Conservation (phyloP, 2,797 vertebrate species). For the Alfaro cultratus region DNA sequence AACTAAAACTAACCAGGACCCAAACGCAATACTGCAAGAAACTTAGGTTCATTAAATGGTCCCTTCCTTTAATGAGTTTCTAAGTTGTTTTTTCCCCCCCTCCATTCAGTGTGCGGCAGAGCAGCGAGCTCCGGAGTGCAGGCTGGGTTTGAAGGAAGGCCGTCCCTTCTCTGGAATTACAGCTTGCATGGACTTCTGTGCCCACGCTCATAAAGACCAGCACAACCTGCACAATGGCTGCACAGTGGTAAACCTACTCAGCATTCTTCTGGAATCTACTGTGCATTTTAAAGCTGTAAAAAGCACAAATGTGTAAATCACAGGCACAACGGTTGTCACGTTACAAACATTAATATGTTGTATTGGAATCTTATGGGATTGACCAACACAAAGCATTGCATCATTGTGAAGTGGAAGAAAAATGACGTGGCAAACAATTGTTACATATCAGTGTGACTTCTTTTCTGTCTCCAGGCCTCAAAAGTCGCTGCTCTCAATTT, state of each 20-base stretch:
- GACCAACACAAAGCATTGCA: not conserved
- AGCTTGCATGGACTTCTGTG: constrained; percentile 99
- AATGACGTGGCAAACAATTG: not conserved
- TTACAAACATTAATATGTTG: not conserved
- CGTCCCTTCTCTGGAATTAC: constrained; percentile 97
- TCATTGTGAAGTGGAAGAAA: not conserved
- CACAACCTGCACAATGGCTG: constrained; percentile 98
- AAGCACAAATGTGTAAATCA: too few relatives aligned
- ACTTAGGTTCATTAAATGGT: not conserved
- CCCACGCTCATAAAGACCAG: constrained; percentile 98
- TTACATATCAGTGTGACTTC: not conserved
- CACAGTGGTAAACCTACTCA: constrained; percentile 89
- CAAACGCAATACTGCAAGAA: not conserved
- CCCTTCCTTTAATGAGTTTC: not conserved
- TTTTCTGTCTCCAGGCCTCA: not conserved
- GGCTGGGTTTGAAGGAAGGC: constrained; percentile 93
- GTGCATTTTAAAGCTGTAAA: not conserved
- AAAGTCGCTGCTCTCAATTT: not conserved
- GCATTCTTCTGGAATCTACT: not conserved
- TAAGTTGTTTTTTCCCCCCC: not conserved
- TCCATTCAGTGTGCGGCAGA: constrained; percentile 87
- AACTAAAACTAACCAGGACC: not conserved
- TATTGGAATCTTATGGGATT: not conserved
- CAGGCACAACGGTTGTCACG: too few relatives aligned
- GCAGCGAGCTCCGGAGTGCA: constrained; percentile 88